Percentiles rank a stretch among this genome's conserved stretches.
Conservation (phyloP, 2,113 vertebrate genomes). For the Mus pahari region DNA sequence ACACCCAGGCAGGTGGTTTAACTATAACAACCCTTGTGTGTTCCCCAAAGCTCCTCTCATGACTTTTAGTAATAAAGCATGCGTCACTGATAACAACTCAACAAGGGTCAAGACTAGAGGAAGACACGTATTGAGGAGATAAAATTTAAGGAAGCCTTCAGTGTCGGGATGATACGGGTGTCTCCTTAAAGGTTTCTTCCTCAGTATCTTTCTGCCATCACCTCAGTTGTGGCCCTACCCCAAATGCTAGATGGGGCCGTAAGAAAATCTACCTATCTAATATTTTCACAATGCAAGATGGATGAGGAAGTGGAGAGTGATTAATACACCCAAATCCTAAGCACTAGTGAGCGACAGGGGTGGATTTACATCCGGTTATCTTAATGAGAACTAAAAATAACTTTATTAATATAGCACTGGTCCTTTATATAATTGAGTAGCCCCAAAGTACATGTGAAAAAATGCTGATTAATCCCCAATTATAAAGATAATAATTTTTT, state of each 20-base stretch:
- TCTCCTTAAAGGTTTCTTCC: not conserved
- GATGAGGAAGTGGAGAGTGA: not conserved
- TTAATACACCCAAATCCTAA: not conserved
- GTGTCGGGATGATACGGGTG: not conserved
- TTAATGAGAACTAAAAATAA: not conserved
- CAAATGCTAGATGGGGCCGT: not conserved
- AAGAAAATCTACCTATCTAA: conserved; percentile 2
- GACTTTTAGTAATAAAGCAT: conserved; percentile 37
- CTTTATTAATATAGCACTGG: not conserved
- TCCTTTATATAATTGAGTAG: not conserved
- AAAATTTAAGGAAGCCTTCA: not conserved
- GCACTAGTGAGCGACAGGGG: not conserved
- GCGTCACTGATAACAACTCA: not conserved
- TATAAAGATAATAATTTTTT: not conserved
- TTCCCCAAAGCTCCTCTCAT: not conserved
- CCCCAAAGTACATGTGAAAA: not conserved
- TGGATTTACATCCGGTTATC: not conserved
- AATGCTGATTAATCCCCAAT: not conserved
- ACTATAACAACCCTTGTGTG: conserved; percentile 20
- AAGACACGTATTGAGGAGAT: not conserved
- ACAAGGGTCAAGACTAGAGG: not conserved
- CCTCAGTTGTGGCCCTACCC: not conserved
- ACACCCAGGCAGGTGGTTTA: not conserved
- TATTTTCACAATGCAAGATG: not conserved
- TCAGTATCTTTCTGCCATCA: not conserved